Conservation (phyloP, 2,113 vertebrate species). For the Marmota monax region DNA sequence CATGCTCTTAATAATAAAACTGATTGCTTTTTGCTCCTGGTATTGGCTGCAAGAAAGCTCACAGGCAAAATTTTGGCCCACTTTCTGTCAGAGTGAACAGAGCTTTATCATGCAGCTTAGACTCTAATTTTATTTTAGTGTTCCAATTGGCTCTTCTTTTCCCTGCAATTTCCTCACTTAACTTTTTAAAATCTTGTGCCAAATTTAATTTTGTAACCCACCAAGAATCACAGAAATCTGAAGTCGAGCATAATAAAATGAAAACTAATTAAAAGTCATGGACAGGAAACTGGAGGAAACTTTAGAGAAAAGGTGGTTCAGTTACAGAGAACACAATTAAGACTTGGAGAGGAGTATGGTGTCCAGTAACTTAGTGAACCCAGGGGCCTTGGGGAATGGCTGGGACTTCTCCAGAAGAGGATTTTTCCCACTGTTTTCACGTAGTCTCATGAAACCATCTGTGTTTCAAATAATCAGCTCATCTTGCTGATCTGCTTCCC, state of each 20-base stretch:
- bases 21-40: not conserved
- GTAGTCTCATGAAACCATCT: not conserved
- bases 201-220: slow-evolving; percentile 25
- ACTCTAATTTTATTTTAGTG: not conserved
- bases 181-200: not conserved
- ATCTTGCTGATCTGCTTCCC: not conserved
- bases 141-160: not conserved
- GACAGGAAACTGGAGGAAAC: not conserved
- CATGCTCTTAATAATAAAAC: not conserved
- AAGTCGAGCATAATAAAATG: not conserved
- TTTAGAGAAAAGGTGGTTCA: not conserved
- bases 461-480: not conserved
- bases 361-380: not conserved
- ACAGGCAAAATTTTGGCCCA: not conserved
- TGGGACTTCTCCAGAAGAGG: not conserved
- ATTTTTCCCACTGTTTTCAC: not conserved
- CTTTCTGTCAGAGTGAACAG: not conserved
- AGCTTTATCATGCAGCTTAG: not conserved
- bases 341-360: not conserved
- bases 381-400: accelerated
- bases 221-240: not conserved
- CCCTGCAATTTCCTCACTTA: not conserved
- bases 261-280: not conserved
- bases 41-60: not conserved
- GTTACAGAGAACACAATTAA: not conserved